phyloP scores from a whole-genome alignment of 2,113 vertebrate species.

The Campylomormyrus numenius region DNA sequence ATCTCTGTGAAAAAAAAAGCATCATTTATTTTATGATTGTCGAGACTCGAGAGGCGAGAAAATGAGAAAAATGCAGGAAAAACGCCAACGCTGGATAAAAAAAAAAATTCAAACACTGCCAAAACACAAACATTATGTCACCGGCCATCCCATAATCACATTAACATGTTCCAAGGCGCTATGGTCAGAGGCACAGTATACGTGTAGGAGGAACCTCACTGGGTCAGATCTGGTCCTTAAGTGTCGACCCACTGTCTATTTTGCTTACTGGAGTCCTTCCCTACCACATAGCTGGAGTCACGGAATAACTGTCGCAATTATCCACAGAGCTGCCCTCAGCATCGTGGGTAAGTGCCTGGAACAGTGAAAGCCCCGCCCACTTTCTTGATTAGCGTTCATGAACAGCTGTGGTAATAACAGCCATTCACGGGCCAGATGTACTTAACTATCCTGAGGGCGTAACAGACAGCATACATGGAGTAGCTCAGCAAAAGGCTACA shows the following conservation, averaged over 20 bases:
- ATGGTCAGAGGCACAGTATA: neutral
- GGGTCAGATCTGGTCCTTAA: neutral
- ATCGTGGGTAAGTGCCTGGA: neutral
- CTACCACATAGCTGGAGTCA: neutral
- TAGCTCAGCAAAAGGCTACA: neutral
- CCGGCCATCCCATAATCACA: neutral
- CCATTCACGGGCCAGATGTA: neutral
- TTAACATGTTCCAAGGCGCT: neutral
- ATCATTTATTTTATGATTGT: neutral
- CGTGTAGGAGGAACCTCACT: neutral
- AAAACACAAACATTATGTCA: neutral
- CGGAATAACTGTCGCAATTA: neutral
- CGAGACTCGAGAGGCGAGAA: neutral
- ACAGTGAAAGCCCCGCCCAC: neutral
- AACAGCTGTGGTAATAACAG: neutral
- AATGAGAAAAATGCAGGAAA: neutral
- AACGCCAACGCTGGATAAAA: neutral
- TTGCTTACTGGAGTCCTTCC: neutral
- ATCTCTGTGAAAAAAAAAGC: neutral
- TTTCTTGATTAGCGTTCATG: neutral
- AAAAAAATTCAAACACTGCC: neutral
- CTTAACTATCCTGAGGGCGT: neutral
- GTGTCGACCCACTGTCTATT: neutral
- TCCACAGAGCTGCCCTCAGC: neutral
- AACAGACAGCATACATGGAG: neutral